Evolutionary conservation across 1,140 invertebrate genomes (phyloP), one percentile per base, ranked within the genome.

Genomic region (Aradophagus sp.): DNA sequence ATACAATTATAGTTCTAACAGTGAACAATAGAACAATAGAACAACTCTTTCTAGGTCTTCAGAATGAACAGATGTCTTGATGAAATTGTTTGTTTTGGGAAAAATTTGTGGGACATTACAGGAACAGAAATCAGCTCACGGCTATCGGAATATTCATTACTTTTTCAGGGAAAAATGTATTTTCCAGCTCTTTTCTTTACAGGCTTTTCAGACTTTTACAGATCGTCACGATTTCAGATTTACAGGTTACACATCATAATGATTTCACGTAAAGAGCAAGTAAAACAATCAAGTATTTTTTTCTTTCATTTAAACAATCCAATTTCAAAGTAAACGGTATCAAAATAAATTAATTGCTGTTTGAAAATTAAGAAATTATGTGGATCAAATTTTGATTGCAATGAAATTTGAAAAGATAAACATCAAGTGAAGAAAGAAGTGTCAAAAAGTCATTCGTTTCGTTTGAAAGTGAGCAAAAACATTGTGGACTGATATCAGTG

Each of bases 121-220:
- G 80, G 77, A 77, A 78, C 65, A 56, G 62, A 68, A 62, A 75
- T 78, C 74, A 76, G 55, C 74, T 78, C 67, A 71, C 76, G 78
- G 77, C 59, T 77, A 58, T 78, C 62, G 56, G 66, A 66, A 70
- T 38, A 44, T 53, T 47, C 68, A 41, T 66, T 69, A n/a, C 31
- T 53, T 63, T 77, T 81, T 77, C 73, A 79, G 80, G 73, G 45
- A 52, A 76, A 23, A 23, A 23, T 5, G 8, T 8, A 23, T 36
- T 77, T 81, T 84, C 77, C 84, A 85, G 83, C 80, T 79, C 45
- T 82, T 86, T 85, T 85, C 77, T 85, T 86, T 85, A 76, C 84
- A 85, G 83, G 83, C 81, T 78, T 77, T 80, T 79, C 75, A 80
- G 80, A 76, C 73, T 61, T 84, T 84, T 81, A 80, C 81, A 79